Conservation (phyloP, 2,888 invertebrate genomes). For the Ommatoiulus sabulosus region DNA sequence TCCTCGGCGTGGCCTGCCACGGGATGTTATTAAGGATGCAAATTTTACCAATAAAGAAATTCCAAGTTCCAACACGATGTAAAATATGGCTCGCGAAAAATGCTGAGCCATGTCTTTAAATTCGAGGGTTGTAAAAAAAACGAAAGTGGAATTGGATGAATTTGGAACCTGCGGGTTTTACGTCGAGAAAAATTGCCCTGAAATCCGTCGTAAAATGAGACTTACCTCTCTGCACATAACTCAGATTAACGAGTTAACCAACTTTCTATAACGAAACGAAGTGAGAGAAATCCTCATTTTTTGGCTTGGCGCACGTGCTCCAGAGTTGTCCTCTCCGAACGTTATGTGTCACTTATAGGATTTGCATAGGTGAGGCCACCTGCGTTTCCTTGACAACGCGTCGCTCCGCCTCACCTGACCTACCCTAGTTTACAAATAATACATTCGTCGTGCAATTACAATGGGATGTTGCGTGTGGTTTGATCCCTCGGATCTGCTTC, state of each 20-base stretch:
- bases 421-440: neutral
- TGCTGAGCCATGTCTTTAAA: neutral
- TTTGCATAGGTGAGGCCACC: neutral
- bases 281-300: neutral
- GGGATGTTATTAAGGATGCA: neutral
- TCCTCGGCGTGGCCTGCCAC: neutral
- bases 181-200: neutral
- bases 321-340: neutral
- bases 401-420: neutral
- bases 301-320: neutral
- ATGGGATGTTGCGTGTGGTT: constrained; percentile 6
- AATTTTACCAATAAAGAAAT: constrained; percentile 18
- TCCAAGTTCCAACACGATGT: neutral
- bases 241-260: neutral
- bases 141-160: neutral
- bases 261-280: neutral
- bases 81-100: neutral
- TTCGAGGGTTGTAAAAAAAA: neutral
- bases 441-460: constrained; percentile 19
- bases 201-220: neutral
- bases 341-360: neutral
- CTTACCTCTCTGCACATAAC: neutral
- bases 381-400: neutral
- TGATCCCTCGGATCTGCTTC: neutral
- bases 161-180: neutral